A percentile compares a stretch with the other conserved stretches of the same genome.
These are phyloP conservation scores for Amphimedon queenslandica DNA, from an alignment of 37 sponge, comb jelly and placozoan species.

Conservation along the genomic window DNA sequence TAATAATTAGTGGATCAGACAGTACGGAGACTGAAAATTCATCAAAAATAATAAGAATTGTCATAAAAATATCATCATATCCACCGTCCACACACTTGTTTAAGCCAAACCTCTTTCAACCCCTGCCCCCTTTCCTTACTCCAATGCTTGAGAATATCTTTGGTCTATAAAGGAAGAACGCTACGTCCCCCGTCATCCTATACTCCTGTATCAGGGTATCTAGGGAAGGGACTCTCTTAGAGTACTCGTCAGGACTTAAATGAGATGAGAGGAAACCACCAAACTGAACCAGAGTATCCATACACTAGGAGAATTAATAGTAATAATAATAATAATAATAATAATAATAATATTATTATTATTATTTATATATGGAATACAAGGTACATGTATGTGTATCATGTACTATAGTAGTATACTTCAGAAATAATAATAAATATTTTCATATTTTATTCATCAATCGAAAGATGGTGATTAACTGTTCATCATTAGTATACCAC, in stretches of 20 bases:
- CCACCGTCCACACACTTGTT: too few species aligned
- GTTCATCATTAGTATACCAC: too few species aligned
- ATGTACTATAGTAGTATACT: not conserved
- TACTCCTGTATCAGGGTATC: conserved; percentile 70
- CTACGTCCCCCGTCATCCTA: conserved; percentile 83
- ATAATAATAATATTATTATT: too few species aligned
- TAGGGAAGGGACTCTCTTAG: conserved; percentile 62
- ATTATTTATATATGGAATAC: not conserved
- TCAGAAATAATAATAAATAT: not conserved
- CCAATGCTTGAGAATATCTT: conserved; percentile 45
- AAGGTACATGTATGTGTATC: not conserved
- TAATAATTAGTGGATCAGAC: too few species aligned
- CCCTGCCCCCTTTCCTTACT: too few species aligned
- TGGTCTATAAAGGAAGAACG: conserved; percentile 90
- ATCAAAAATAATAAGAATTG: too few species aligned
- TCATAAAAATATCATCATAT: too few species aligned
- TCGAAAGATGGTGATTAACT: too few species aligned
- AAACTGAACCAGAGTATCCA: conserved; percentile 96
- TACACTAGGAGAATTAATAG: conserved; percentile 56
- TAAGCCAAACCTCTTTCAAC: too few species aligned
- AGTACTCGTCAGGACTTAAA: conserved; percentile 78
- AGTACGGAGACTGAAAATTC: too few species aligned
- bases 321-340: too few species aligned
- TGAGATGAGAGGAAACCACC: conserved; percentile 88
- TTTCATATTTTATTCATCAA: too few species aligned